Evolutionary conservation across 1,140 invertebrate genomes (phyloP).

Genomic region (Drosophila cardini): DNA sequence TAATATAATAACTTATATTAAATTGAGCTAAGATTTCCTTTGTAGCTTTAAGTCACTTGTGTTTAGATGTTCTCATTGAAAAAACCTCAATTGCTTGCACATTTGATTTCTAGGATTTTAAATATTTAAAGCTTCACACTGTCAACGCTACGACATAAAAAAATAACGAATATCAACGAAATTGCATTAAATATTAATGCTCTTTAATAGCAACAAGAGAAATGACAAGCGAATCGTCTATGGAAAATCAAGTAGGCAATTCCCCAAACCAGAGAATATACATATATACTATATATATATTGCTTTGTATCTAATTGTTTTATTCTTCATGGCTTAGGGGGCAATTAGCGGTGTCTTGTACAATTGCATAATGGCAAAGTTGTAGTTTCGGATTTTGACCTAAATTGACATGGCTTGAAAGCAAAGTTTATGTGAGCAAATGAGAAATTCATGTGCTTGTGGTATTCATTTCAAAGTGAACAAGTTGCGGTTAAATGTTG

Average conservation of each 20-base stretch:
- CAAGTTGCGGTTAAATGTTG: conserved; percentile 9
- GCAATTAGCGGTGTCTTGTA: conserved; percentile 14
- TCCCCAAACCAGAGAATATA: neutral
- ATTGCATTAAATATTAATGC: conserved; percentile 38
- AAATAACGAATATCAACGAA: neutral
- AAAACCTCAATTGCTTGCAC: no score
- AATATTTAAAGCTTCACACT: no score
- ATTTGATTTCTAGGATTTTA: no score
- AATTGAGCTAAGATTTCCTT: no score
- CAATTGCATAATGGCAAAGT: conserved; percentile 19
- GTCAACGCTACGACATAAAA: neutral
- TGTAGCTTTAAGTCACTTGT: no score
- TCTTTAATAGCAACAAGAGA: neutral
- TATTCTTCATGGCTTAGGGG: conserved; percentile 4
- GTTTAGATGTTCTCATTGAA: no score
- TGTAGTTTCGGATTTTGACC: conserved; percentile 1
- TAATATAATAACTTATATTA: no score
- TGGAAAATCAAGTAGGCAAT: neutral
- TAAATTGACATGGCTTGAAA: conserved; percentile 8
- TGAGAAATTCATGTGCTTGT: conserved; percentile 32
- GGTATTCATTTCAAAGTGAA: conserved; percentile 2
- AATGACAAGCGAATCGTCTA: neutral
- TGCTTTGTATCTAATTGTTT: conserved; percentile 29
- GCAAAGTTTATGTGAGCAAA: conserved; percentile 26
- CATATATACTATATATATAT: neutral